Evolutionary conservation across 2,113 vertebrate species (phyloP).

Genomic region (Oxyura jamaicensis): DNA sequence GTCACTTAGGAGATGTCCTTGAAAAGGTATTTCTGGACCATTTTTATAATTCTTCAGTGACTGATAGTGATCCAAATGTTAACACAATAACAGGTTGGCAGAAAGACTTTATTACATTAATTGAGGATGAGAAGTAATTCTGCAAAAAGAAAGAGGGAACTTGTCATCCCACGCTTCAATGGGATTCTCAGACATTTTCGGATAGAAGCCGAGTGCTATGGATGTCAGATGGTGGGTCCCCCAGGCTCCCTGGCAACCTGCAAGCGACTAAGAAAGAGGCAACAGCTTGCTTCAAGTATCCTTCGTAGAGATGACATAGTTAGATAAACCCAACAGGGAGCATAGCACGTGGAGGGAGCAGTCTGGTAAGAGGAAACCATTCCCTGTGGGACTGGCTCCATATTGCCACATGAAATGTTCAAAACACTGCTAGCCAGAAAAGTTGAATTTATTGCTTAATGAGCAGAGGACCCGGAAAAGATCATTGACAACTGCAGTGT

Average conservation of each 20-base stretch:
- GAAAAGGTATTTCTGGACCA: background rate
- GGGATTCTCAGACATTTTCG: conserved; percentile 41
- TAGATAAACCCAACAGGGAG: conserved; percentile 54
- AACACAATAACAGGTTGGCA: background rate
- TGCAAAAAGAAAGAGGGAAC: conserved; percentile 24
- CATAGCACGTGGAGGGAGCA: conserved; percentile 58
- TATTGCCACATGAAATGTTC: conserved; percentile 59
- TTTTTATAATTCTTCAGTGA: background rate
- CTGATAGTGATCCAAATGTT: background rate
- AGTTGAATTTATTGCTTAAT: conserved; percentile 67
- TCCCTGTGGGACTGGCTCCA: conserved; percentile 58
- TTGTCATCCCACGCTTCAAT: conserved; percentile 30
- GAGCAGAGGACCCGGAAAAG: conserved; percentile 67
- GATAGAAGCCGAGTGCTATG: conserved; percentile 15
- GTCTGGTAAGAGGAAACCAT: conserved; percentile 61
- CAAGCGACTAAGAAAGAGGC: conserved; percentile 42
- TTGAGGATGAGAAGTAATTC: conserved; percentile 24
- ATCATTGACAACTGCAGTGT: conserved; percentile 64
- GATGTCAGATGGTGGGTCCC: conserved; percentile 58
- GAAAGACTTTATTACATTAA: conserved; percentile 23
- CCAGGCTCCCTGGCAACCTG: conserved; percentile 66
- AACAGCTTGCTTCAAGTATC: conserved; percentile 65
- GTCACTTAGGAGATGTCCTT: background rate
- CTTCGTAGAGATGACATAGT: conserved; percentile 60
- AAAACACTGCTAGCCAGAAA: conserved; percentile 62